Conservation (phyloP, 2,113 vertebrate genomes). For the Cathartes aura region DNA sequence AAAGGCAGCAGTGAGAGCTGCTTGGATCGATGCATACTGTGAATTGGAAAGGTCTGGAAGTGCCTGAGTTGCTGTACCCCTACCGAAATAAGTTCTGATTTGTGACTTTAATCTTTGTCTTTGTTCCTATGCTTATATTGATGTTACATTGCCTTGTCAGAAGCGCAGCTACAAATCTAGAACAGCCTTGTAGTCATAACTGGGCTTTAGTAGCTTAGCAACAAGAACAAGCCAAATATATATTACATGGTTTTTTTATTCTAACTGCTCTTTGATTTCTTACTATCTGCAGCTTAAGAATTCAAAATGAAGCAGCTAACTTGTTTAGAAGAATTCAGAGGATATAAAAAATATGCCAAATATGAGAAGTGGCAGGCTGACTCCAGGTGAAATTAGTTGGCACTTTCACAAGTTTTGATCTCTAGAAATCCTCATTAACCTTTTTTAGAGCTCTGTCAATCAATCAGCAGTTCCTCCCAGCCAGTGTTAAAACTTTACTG, state of each 20-base stretch:
- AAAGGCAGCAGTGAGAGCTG: neutral
- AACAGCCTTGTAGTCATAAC: neutral
- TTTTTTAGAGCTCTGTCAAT: neutral
- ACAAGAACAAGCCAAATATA: neutral
- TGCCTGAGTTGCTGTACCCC: neutral
- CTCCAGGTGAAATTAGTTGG: neutral
- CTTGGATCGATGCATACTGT: neutral
- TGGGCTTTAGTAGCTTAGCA: conserved; percentile 35
- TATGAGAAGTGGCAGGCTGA: neutral
- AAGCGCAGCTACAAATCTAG: neutral
- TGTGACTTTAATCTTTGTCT: neutral
- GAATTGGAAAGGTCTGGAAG: neutral
- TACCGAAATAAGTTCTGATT: neutral
- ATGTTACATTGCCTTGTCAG: neutral
- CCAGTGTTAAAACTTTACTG: neutral
- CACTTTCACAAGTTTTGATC: neutral
- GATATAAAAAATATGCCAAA: neutral
- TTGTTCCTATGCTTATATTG: neutral
- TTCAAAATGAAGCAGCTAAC: neutral
- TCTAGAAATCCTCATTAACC: neutral
- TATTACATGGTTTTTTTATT: neutral
- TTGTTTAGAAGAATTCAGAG: neutral
- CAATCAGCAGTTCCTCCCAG: neutral
- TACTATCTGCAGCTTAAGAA: neutral
- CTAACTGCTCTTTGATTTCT: neutral